Conservation (phyloP, 53 echinoderm and acorn worm species). For the Holothuria leucospilota region DNA sequence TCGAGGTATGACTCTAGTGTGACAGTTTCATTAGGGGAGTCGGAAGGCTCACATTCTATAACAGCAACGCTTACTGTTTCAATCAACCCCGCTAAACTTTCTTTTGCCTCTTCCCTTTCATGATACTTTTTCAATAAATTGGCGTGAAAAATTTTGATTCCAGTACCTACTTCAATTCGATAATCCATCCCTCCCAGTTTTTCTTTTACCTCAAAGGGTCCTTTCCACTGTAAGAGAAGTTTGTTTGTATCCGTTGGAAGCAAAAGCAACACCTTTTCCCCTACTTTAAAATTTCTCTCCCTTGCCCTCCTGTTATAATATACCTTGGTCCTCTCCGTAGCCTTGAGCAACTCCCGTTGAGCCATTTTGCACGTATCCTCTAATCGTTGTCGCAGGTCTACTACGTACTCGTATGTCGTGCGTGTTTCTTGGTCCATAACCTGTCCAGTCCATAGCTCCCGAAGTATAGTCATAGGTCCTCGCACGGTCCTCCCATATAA, state of each 20-base stretch:
- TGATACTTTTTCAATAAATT: constrained; percentile 51
- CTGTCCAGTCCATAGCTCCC: constrained; percentile 33
- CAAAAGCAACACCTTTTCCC: constrained; percentile 52
- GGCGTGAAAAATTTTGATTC: constrained; percentile 35
- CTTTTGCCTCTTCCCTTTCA: constrained; percentile 37
- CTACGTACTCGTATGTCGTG: constrained; percentile 40
- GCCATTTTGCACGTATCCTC: constrained; percentile 51
- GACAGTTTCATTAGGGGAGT: neutral
- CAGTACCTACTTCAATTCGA: constrained; percentile 43
- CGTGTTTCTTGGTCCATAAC: constrained; percentile 24
- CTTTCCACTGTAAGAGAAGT: constrained; percentile 62
- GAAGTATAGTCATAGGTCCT: constrained; percentile 37
- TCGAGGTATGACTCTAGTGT: neutral
- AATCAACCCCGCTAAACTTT: neutral
- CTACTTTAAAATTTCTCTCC: too few relatives aligned
- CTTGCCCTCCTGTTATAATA: constrained; percentile 48
- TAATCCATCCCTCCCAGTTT: constrained; percentile 52
- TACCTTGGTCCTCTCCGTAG: constrained; percentile 16
- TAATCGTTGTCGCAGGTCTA: constrained; percentile 46
- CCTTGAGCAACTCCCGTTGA: constrained; percentile 25
- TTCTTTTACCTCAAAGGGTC: constrained; percentile 55
- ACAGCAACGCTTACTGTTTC: constrained; percentile 7
- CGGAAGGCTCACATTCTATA: constrained; percentile 2
- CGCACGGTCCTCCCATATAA: constrained; percentile 42
- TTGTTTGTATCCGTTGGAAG: constrained; percentile 66